Evolutionary conservation across 2,113 vertebrate species (phyloP).

Genomic region (Pelmatolapia mariae): DNA sequence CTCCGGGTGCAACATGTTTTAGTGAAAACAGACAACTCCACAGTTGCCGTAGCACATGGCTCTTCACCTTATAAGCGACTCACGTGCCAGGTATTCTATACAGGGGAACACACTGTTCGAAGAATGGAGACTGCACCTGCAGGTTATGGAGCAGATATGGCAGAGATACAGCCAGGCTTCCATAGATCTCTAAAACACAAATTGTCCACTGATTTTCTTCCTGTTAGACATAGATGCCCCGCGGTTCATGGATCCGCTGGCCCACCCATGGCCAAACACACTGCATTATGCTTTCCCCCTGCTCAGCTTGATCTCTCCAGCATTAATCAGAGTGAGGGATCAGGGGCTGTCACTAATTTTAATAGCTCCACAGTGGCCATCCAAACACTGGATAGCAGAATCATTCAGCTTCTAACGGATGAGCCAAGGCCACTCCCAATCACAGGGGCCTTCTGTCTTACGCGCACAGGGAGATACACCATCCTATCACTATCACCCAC

Average conservation of each 20-base stretch:
- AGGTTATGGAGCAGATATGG: background rate
- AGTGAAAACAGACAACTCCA: background rate
- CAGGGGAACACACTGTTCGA: background rate
- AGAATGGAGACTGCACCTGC: background rate
- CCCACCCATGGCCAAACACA: background rate
- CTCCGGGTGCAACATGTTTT: background rate
- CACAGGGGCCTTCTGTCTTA: accelerated
- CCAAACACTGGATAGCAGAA: background rate
- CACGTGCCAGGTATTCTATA: background rate
- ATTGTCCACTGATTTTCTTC: background rate
- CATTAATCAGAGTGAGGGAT: background rate
- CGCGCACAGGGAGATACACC: accelerated
- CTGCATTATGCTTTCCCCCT: background rate
- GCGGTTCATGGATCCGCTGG: background rate
- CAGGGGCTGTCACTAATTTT: background rate
- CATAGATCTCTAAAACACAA: background rate
- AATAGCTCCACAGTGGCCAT: background rate
- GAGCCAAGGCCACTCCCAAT: background rate
- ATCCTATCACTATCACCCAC: background rate
- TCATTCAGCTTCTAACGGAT: background rate
- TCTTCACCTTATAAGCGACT: background rate
- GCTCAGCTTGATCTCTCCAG: background rate
- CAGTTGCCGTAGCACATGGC: background rate
- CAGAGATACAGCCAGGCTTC: accelerated
- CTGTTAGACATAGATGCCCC: background rate